Evolutionary conservation across 2,888 invertebrate genomes (phyloP).

Genomic region (Argyresthia albistria): DNA sequence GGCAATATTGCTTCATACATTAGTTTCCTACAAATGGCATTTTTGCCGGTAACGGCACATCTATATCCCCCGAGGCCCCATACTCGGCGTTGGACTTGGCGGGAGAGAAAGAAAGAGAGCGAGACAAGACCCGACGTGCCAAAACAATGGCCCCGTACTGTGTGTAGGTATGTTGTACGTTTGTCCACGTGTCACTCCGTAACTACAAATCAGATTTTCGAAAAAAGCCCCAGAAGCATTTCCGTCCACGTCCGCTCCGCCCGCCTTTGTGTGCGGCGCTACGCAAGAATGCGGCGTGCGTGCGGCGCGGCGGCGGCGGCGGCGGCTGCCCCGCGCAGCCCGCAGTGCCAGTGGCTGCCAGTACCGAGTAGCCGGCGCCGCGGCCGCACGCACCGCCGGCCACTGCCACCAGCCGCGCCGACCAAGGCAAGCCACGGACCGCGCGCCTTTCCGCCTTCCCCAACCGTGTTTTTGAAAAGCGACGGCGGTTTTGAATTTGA

Average conservation of each 20-base stretch:
- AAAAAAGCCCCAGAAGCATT: no score
- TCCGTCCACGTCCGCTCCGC: slow-evolving; percentile 2
- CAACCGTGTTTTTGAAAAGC: slow-evolving; percentile 7
- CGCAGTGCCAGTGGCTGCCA: slow-evolving; percentile 22
- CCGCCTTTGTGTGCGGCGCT: slow-evolving; percentile 30
- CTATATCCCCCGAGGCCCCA: no score
- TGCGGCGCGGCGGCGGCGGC: slow-evolving; percentile 28
- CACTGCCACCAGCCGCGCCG: slow-evolving; percentile 7
- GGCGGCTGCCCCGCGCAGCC: slow-evolving; percentile 19
- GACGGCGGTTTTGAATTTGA: background rate
- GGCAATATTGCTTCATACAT: no score
- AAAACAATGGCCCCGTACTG: no score
- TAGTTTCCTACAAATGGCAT: no score
- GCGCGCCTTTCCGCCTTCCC: slow-evolving; percentile 35
- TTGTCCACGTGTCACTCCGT: no score
- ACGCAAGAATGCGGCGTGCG: slow-evolving; percentile 63
- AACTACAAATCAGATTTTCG: no score
- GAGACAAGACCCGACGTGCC: no score
- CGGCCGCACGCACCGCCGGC: slow-evolving; percentile 47
- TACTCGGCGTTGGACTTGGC: no score
- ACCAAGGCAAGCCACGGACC: slow-evolving; percentile 6
- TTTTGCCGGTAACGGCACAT: no score
- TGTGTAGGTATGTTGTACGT: no score
- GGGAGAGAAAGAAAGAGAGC: no score
- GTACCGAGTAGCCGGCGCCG: slow-evolving; percentile 66